Conservation (phyloP, 2,888 invertebrate species). For the Lottia scabra region DNA sequence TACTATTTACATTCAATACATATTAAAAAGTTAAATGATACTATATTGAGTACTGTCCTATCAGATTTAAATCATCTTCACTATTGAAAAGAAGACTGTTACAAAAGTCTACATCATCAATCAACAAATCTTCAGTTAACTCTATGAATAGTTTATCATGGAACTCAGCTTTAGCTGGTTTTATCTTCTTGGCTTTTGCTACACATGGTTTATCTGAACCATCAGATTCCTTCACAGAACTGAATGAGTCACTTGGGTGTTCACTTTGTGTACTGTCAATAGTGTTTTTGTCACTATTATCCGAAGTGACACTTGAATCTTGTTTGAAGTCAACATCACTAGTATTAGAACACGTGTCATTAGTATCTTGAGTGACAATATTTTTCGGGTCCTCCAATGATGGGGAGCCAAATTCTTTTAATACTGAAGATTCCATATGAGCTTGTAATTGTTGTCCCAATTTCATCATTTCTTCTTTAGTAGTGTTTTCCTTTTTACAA, state of each 20-base stretch:
- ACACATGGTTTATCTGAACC: neutral
- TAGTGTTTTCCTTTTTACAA: no score
- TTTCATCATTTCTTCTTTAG: neutral
- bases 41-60: no score
- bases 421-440: neutral
- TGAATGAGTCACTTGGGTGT: slow-evolving; percentile 58
- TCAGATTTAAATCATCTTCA: no score
- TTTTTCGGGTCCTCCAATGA: neutral
- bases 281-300: slow-evolving; percentile 45
- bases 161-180: neutral
- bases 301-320: neutral
- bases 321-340: neutral
- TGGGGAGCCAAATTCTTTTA: neutral
- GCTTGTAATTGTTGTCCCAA: neutral
- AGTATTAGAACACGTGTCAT: neutral
- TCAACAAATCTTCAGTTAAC: neutral
- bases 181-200: neutral
- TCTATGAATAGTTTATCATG: neutral
- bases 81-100: no score
- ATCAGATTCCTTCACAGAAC: slow-evolving; percentile 61
- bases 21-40: no score
- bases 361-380: neutral
- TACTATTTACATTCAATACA: no score
- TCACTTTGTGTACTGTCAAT: slow-evolving; percentile 65
- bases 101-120: neutral